Evolutionary conservation across 2,797 vertebrate genomes (phyloP).

Genomic region (Sebastes vulpes): DNA sequence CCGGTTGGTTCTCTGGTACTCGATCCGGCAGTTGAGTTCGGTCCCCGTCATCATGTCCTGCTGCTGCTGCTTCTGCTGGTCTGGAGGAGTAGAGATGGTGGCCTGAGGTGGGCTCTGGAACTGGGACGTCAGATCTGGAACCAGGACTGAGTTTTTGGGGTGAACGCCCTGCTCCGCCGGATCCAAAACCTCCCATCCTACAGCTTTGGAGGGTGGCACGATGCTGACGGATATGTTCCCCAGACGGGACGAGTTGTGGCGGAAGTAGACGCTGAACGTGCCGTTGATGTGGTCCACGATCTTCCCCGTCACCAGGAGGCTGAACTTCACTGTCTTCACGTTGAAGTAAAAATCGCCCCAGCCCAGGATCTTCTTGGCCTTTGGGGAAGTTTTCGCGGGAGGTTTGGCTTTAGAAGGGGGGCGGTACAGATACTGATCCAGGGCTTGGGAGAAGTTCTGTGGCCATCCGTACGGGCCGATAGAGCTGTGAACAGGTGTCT

Average conservation of each 20-base stretch:
- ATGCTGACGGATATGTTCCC: conserved; percentile 97
- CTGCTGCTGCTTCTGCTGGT: conserved; percentile 71
- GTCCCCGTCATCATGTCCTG: conserved; percentile 83
- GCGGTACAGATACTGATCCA: conserved; percentile 77
- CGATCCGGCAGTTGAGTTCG: conserved; percentile 93
- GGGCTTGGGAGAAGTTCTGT: conserved; percentile 87
- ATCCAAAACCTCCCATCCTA: conserved; percentile 86
- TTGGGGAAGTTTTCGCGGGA: conserved; percentile 84
- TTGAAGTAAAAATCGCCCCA: conserved; percentile 98
- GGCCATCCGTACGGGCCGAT: conserved; percentile 88
- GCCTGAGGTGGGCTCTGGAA: conserved; percentile 82
- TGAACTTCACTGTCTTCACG: conserved; percentile 95
- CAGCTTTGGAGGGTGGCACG: conserved; percentile 93
- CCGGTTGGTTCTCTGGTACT: conserved; percentile 95
- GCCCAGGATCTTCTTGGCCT: conserved; percentile 95
- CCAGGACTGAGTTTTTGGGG: conserved; percentile 50
- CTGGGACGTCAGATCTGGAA: conserved; percentile 74
- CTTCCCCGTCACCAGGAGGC: conserved; percentile 95
- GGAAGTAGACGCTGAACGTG: conserved; percentile 97
- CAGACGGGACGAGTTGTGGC: conserved; percentile 95
- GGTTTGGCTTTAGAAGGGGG: conserved; percentile 84
- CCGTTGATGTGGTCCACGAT: conserved; percentile 98
- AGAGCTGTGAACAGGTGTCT: conserved; percentile 70
- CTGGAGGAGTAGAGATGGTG: conserved; percentile 59
- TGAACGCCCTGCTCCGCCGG: not conserved